Conservation (phyloP, 2,797 vertebrate genomes). For the Myiotriccus ornatus region DNA sequence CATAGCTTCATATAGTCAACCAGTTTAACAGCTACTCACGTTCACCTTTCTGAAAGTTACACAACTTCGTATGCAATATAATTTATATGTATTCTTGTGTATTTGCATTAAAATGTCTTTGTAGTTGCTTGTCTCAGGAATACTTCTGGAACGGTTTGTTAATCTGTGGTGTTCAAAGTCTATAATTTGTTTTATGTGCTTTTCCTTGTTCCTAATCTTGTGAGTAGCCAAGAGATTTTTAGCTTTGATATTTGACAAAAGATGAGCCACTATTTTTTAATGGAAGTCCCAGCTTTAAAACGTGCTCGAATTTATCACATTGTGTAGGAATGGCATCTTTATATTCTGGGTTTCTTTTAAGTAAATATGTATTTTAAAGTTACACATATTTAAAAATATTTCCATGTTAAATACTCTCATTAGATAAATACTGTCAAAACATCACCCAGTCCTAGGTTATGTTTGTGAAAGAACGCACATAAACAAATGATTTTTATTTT, state of each 20-base stretch:
- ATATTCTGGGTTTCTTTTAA: background rate
- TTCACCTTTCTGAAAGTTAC: background rate
- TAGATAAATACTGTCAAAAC: background rate
- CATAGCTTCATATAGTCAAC: background rate
- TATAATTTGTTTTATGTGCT: background rate
- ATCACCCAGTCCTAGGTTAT: background rate
- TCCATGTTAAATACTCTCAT: background rate
- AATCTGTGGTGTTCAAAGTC: background rate
- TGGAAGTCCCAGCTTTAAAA: background rate
- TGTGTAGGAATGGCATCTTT: background rate
- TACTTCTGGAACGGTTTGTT: background rate
- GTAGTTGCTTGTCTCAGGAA: background rate
- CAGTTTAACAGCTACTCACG: rapidly evolving
- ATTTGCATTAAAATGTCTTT: background rate
- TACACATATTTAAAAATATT: background rate
- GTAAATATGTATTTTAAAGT: background rate
- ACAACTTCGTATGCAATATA: background rate
- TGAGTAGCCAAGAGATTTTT: background rate
- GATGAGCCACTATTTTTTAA: background rate
- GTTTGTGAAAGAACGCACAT: background rate
- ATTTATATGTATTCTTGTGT: background rate
- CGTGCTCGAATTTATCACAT: background rate
- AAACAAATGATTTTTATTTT: background rate
- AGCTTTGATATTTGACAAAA: background rate
- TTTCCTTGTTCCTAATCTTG: background rate